These are phyloP conservation scores for Sorex maritimensis DNA, from an alignment of 2,797 vertebrate species.

Conservation along the genomic window DNA sequence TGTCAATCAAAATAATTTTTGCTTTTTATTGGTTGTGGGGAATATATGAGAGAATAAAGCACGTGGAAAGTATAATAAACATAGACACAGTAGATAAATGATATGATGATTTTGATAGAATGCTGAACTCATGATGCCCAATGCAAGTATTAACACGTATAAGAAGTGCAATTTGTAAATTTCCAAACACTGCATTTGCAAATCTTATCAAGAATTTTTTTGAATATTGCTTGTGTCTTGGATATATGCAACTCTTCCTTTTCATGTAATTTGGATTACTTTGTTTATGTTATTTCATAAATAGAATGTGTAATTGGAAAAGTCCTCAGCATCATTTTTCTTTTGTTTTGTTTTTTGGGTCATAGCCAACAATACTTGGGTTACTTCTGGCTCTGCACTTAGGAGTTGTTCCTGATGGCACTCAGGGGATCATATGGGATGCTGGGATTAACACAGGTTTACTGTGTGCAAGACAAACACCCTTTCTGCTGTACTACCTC, in stretches of 20 bases:
- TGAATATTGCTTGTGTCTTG: not conserved
- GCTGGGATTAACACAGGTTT: no score
- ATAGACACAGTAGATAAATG: conserved; percentile 20
- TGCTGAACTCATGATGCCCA: not conserved
- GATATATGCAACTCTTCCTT: not conserved
- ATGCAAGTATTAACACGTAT: conserved; percentile 27
- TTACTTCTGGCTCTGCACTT: no score
- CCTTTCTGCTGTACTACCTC: no score
- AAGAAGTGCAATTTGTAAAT: conserved; percentile 10
- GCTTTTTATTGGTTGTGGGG: not conserved
- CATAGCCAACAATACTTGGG: no score
- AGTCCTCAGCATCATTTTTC: conserved; percentile 10
- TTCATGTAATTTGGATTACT: not conserved
- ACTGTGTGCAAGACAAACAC: no score
- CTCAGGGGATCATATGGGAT: no score
- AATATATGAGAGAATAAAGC: conserved; percentile 58
- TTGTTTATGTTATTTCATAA: conserved; percentile 43
- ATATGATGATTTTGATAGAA: conserved; percentile 22
- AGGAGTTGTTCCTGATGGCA: no score
- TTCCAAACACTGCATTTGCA: conserved; percentile 10
- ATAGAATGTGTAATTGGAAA: conserved; percentile 21
- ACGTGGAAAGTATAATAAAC: conserved; percentile 1
- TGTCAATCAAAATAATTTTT: conserved; percentile 27
- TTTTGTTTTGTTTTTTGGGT: no score
- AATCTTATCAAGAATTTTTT: not conserved